Conservation (phyloP, 2,888 invertebrate species). For the Halictus quadricinctus region DNA sequence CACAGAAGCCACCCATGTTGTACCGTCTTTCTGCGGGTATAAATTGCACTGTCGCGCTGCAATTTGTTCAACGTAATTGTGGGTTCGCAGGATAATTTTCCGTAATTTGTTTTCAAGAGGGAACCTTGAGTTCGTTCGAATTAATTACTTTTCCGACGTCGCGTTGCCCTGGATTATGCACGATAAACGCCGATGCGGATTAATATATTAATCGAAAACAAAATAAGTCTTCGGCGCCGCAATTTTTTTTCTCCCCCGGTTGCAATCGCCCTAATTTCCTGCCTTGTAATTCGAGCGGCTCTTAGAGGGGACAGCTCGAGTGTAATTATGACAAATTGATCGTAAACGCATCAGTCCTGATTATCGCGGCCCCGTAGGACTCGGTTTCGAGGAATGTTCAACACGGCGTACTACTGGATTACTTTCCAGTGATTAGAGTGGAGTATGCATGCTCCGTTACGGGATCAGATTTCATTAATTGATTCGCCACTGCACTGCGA, state of each 20-base stretch:
- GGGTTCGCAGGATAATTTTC: constrained; percentile 32
- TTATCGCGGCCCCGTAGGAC: constrained; percentile 26
- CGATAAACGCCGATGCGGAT: constrained; percentile 19
- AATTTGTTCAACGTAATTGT: constrained; percentile 30
- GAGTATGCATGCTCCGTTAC: background rate
- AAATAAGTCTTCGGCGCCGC: background rate
- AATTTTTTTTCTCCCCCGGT: constrained; percentile 15
- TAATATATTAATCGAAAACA: constrained; percentile 23
- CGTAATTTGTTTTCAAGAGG: constrained; percentile 22
- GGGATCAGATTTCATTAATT: constrained; percentile 5
- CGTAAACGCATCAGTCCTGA: constrained; percentile 39
- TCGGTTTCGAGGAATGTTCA: constrained; percentile 28
- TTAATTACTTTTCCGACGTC: constrained; percentile 36
- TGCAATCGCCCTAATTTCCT: constrained; percentile 47
- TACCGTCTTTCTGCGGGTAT: background rate
- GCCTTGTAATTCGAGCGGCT: constrained; percentile 9
- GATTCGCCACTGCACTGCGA: background rate
- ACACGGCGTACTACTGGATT: background rate
- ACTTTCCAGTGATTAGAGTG: constrained; percentile 44
- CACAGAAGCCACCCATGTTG: background rate
- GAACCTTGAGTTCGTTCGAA: constrained; percentile 6
- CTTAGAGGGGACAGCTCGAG: constrained; percentile 2
- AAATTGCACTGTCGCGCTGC: background rate
- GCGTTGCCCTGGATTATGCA: background rate
- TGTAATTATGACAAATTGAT: constrained; percentile 53